Conservation (phyloP, 1,140 invertebrate genomes). For the Brachionus calyciflorus region DNA sequence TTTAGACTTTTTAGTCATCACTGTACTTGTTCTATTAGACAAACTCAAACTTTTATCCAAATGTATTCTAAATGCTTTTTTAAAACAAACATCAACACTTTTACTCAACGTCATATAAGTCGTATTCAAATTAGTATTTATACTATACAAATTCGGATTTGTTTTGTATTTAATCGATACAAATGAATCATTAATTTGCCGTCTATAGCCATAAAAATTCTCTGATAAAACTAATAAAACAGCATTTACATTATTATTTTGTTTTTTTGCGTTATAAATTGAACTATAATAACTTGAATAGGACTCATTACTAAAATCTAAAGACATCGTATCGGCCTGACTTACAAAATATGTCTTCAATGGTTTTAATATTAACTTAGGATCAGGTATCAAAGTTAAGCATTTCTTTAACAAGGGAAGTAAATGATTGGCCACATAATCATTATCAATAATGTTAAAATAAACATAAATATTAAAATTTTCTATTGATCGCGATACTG, state of each 20-base stretch:
- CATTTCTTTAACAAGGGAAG: slow-evolving; percentile 14
- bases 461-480: slow-evolving; percentile 5
- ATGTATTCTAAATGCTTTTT: slow-evolving; percentile 4
- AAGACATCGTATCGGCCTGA: not conserved
- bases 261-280: slow-evolving; percentile 4
- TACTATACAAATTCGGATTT: not conserved
- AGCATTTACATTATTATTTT: not conserved
- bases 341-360: not conserved
- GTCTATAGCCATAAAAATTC: slow-evolving; percentile 15
- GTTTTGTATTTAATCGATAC: slow-evolving; percentile 18
- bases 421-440: slow-evolving; percentile 19
- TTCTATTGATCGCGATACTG: slow-evolving; percentile 14
- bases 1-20: not conserved
- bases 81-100: not conserved
- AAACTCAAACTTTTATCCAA: not conserved
- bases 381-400: not conserved
- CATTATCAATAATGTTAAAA: slow-evolving; percentile 26
- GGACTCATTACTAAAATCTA: not conserved
- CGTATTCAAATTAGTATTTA: not conserved
- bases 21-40: not conserved
- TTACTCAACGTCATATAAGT: not conserved
- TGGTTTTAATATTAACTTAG: slow-evolving; percentile 5
- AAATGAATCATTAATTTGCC: not conserved
- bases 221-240: not conserved
- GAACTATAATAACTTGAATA: slow-evolving; percentile 24